phyloP scores from a whole-genome alignment of 1,140 invertebrate species.

The Chlorops oryzae region DNA sequence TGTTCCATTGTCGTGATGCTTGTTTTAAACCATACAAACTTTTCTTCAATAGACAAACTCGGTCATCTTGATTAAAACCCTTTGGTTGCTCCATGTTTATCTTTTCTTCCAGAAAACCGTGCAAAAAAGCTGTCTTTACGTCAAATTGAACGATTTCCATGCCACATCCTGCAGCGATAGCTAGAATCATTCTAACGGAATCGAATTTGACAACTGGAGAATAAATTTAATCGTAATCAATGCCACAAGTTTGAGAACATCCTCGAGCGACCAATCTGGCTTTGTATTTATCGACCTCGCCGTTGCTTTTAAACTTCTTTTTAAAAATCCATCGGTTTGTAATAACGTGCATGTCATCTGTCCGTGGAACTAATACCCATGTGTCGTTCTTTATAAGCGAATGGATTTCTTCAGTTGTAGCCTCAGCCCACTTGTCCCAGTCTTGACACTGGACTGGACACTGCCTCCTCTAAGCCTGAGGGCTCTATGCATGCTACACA shows the following conservation, averaged over 20 bases:
- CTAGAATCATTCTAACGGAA: conserved; percentile 24
- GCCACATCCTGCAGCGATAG: conserved; percentile 23
- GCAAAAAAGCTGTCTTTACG: conserved; percentile 39
- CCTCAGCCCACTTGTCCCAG: conserved; percentile 17
- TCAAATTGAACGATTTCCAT: conserved; percentile 35
- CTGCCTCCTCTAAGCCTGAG: too few relatives aligned
- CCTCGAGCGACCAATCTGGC: conserved; percentile 47
- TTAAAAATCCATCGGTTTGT: too few relatives aligned
- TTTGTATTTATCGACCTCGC: conserved; percentile 33
- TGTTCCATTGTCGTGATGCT: conserved; percentile 44
- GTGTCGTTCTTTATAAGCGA: conserved; percentile 40
- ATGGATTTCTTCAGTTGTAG: conserved; percentile 41
- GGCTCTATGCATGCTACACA: too few relatives aligned
- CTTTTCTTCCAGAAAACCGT: conserved; percentile 38
- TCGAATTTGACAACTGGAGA: conserved; percentile 28
- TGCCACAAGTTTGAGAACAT: conserved; percentile 33
- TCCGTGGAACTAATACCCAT: conserved; percentile 38
- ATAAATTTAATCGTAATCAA: conserved; percentile 42
- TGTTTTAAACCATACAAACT: conserved; percentile 49
- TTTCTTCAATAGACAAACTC: conserved; percentile 36
- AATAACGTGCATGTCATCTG: conserved; percentile 25
- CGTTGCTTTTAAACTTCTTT: too few relatives aligned
- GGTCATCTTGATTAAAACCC: conserved; percentile 17
- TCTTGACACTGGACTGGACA: too few relatives aligned
- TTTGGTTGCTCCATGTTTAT: conserved; percentile 44